Conservation (phyloP, 2,113 vertebrate genomes). For the Lutjanus erythropterus region DNA sequence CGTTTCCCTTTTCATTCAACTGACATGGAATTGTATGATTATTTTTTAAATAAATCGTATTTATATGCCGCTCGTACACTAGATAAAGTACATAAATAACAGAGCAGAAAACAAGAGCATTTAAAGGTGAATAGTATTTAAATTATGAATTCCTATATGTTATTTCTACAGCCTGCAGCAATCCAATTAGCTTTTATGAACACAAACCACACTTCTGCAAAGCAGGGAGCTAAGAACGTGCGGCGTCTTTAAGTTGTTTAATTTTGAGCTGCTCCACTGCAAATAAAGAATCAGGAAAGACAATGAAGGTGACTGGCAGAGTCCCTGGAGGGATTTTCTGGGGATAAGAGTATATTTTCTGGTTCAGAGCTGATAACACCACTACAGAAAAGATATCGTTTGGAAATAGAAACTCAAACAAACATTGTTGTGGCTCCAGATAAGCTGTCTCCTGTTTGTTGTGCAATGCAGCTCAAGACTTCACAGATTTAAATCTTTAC, state of each 20-base stretch:
- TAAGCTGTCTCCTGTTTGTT: constrained; percentile 58
- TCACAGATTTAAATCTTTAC: constrained; percentile 48
- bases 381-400: constrained; percentile 47
- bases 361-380: constrained; percentile 69
- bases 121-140: constrained; percentile 54
- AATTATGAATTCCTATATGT: constrained; percentile 56
- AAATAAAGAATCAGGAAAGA: constrained; percentile 67
- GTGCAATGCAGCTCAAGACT: constrained; percentile 41
- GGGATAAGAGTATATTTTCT: constrained; percentile 69
- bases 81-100: constrained; percentile 54
- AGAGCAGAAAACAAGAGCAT: constrained; percentile 45
- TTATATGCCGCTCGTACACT: constrained; percentile 22
- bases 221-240: constrained; percentile 25
- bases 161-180: constrained; percentile 61
- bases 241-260: constrained; percentile 39
- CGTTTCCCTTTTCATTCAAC: constrained; percentile 40
- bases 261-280: constrained; percentile 42
- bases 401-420: constrained; percentile 66
- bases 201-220: constrained; percentile 22
- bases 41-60: constrained; percentile 40
- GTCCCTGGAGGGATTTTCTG: constrained; percentile 69
- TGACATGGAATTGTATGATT: constrained; percentile 33
- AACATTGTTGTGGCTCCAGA: constrained; percentile 57
- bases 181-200: constrained; percentile 64
- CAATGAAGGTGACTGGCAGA: constrained; percentile 76